Conservation (phyloP, 2,888 invertebrate genomes). For the Hirtodrosophila duncani region DNA sequence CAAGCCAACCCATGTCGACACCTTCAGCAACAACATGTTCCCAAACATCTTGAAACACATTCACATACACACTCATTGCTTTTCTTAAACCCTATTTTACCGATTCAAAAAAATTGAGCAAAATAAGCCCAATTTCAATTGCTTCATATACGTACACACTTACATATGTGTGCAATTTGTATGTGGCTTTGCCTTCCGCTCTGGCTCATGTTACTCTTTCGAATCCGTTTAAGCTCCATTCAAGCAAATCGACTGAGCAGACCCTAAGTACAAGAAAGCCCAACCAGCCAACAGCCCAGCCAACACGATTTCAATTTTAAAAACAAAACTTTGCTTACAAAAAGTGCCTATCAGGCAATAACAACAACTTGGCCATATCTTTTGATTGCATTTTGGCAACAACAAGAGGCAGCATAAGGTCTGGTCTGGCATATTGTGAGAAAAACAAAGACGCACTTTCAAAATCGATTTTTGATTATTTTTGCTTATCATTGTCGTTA, state of each 20-base stretch:
- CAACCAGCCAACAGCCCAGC: conserved; percentile 9
- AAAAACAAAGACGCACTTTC: conserved; percentile 62
- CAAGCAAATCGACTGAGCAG: conserved; percentile 32
- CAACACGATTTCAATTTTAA: conserved; percentile 58
- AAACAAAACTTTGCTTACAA: conserved; percentile 47
- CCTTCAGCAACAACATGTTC: too few relatives aligned
- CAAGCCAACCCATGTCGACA: too few relatives aligned
- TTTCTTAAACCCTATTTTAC: too few relatives aligned
- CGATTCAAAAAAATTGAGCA: too few relatives aligned
- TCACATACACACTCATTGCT: too few relatives aligned
- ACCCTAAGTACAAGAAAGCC: conserved; percentile 12
- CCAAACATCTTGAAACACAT: too few relatives aligned
- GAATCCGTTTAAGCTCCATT: conserved; percentile 45
- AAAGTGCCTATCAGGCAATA: conserved; percentile 62
- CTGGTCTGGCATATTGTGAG: conserved; percentile 55
- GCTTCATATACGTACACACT: too few relatives aligned
- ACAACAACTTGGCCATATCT: conserved; percentile 43
- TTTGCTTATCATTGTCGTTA: conserved; percentile 60
- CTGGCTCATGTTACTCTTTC: background rate
- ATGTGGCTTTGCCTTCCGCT: too few relatives aligned
- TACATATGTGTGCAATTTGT: too few relatives aligned
- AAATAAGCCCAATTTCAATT: too few relatives aligned
- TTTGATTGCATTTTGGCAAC: conserved; percentile 70
- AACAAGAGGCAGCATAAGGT: conserved; percentile 33
- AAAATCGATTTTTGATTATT: conserved; percentile 73